Evolutionary conservation across 2,888 invertebrate species (phyloP), one percentile per base, ranked within the genome.

Genomic region (Heteromyza rotundicornis): DNA sequence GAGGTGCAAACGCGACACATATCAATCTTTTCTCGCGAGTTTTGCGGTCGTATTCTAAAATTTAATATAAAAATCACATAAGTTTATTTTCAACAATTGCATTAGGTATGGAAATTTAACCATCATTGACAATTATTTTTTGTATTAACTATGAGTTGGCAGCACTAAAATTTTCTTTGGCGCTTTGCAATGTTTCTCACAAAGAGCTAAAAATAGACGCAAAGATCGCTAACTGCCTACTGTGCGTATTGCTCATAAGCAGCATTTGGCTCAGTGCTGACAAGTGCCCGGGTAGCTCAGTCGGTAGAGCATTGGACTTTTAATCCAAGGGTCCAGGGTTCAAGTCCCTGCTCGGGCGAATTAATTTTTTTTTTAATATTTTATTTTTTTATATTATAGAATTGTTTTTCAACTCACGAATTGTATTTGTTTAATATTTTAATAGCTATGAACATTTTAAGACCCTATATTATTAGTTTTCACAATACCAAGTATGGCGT

Each of bases 1-100:
- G 90, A 88, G 0, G 96, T 96, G 84, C 97, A 98, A 60, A 95
- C 87, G 64, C 95, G 91, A 82, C 96, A 96, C 89, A 96, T 95
- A 81, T 98, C 97, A 65, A 98, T 92, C 73, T 94, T 88, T 84
- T 98, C 98, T 17, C 92, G 88, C 12, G 95, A 91, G 70, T 95
- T 91, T 85, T 96, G 96, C 32, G 98, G 98, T 63, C 98, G 92
- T 80, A 98, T 94, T 84, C 98, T 97, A 14, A 84, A 85, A 44
- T 40, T 22, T 62, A 65, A 57, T n/a, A 53, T 27, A 17, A 10
- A 53, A 53, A 1, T 32, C 12, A 32, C 16, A n/a, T n/a, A n/a
- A 52, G 17, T 32, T 32, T 12, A 12, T 8, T 12, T 8, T 32
- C 32, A 32, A 8, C 12, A 32, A 32, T 8, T 32, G 32, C 12